Conservation (phyloP, 2,113 vertebrate genomes). For the Pipra filicauda region DNA sequence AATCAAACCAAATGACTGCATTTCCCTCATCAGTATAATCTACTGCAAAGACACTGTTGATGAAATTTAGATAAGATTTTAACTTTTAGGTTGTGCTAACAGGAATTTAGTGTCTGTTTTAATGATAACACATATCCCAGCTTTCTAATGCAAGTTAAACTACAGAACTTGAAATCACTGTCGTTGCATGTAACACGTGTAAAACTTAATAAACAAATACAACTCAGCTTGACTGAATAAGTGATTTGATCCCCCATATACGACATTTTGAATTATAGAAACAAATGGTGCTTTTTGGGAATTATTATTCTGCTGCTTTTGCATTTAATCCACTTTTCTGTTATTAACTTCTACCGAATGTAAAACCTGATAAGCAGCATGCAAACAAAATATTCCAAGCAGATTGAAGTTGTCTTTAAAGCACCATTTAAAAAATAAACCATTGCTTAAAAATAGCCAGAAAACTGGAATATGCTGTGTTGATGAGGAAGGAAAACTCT, state of each 20-base stretch:
- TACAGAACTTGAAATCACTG: neutral
- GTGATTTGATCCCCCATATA: neutral
- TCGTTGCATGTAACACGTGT: neutral
- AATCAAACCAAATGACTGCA: neutral
- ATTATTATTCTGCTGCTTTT: neutral
- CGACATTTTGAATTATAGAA: neutral
- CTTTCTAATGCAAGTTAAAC: neutral
- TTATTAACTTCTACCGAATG: neutral
- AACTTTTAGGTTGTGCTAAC: neutral
- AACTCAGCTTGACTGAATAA: neutral
- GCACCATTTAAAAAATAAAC: neutral
- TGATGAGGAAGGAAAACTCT: neutral
- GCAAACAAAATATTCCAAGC: neutral
- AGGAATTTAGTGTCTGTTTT: neutral
- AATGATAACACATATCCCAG: neutral
- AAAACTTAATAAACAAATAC: neutral
- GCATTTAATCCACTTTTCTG: neutral
- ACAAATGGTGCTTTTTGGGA: neutral
- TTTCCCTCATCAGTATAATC: neutral
- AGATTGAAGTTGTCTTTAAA: neutral
- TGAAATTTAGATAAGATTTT: neutral
- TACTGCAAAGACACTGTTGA: neutral
- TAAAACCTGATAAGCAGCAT: neutral
- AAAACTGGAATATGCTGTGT: neutral
- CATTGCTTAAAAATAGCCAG: neutral